These are phyloP conservation scores for Tetanocera ferruginea DNA, from an alignment of 2,888 invertebrate genomes.

Conservation along the genomic window DNA sequence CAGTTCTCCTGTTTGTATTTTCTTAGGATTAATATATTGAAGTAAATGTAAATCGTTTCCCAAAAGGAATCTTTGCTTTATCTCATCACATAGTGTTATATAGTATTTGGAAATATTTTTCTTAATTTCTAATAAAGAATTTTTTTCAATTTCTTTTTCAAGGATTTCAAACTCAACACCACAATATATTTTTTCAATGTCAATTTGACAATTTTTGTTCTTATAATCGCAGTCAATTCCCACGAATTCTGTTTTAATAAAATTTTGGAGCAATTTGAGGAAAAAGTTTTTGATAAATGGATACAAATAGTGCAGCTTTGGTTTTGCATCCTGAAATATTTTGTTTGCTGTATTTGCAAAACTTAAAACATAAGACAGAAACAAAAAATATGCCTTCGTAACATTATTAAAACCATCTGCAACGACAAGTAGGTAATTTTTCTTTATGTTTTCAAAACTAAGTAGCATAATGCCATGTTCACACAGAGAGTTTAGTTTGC, in stretches of 20 bases:
- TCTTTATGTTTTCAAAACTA: conserved; percentile 22
- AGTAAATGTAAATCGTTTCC: no score
- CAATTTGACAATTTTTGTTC: conserved; percentile 26
- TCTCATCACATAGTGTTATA: no score
- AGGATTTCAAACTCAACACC: conserved; percentile 34
- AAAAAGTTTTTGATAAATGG: conserved; percentile 10
- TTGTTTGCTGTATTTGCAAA: conserved; percentile 30
- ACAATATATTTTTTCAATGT: conserved; percentile 31
- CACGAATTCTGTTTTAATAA: conserved; percentile 36
- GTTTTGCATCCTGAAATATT: conserved; percentile 34
- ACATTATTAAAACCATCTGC: conserved; percentile 29
- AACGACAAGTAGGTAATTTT: no score
- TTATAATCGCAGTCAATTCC: conserved; percentile 20
- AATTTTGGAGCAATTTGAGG: conserved; percentile 31
- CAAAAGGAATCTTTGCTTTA: no score
- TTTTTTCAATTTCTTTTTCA: conserved; percentile 22
- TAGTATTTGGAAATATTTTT: conserved; percentile 35
- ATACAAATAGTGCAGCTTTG: conserved; percentile 25
- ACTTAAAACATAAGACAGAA: conserved; percentile 31
- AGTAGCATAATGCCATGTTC: no score
- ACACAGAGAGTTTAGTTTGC: no score
- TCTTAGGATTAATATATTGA: no score
- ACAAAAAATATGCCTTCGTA: no score
- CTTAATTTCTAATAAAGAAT: conserved; percentile 27
- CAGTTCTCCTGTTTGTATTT: no score